A percentile compares a stretch with the other conserved stretches of the same genome.
These are phyloP conservation scores for Dicrostonyx torquatus DNA, from an alignment of 2,797 vertebrate genomes.

Conservation along the genomic window DNA sequence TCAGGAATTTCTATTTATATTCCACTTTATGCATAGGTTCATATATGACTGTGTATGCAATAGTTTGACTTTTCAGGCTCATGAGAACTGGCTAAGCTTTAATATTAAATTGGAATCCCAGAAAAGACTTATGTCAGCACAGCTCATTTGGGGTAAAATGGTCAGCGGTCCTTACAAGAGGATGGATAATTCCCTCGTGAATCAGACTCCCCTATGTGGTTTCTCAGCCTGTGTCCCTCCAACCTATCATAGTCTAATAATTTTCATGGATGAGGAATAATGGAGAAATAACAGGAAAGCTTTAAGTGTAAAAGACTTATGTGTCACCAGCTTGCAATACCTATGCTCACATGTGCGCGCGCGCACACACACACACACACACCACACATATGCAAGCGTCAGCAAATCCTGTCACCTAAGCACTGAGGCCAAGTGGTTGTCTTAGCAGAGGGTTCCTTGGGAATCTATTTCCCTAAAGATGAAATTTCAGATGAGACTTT, in stretches of 20 bases:
- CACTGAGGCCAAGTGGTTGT: not conserved
- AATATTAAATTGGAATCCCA: constrained; percentile 6
- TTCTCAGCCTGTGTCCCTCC: not conserved
- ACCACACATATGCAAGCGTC: not conserved
- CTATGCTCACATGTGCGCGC: not conserved
- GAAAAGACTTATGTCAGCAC: not conserved
- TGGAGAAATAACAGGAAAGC: not conserved
- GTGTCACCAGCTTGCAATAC: not conserved
- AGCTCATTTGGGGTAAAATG: not conserved
- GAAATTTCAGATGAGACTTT: not conserved
- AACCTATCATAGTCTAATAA: not conserved
- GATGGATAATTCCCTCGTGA: accelerated
- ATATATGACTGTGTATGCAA: not conserved
- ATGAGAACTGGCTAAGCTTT: not conserved
- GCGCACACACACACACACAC: not conserved
- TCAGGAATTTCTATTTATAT: not conserved
- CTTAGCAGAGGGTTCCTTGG: not conserved
- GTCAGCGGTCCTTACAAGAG: not conserved
- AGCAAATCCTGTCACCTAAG: not conserved
- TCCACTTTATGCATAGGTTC: not conserved
- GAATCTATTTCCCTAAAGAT: not conserved
- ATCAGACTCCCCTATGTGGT: not conserved
- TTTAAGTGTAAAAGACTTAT: not conserved
- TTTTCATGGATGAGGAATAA: not conserved
- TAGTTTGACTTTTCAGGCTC: not conserved